Evolutionary conservation across 2,888 invertebrate species (phyloP).

Genomic region (Oxystoma pomonae): DNA sequence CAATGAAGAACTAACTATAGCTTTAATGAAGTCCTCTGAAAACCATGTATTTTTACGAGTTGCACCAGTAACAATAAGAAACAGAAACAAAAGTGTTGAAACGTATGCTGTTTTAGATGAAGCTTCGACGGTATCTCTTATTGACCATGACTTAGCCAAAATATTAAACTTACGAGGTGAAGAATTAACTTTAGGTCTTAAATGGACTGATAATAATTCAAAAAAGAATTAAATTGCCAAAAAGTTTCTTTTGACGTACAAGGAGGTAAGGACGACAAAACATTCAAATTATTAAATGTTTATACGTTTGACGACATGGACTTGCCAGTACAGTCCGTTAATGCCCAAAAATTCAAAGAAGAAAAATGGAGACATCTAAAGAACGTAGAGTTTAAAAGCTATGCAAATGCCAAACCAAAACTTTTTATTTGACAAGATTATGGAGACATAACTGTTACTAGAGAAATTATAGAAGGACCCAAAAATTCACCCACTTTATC

Average conservation of each 20-base stretch:
- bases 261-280: background rate
- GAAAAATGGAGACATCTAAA: background rate
- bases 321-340: background rate
- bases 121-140: slow-evolving; percentile 1
- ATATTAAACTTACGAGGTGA: background rate
- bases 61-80: background rate
- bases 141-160: background rate
- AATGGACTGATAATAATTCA: background rate
- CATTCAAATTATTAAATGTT: no score
- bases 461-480: background rate
- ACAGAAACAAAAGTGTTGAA: no score
- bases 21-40: background rate
- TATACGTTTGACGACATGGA: background rate
- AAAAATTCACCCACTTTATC: background rate
- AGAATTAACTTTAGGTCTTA: background rate
- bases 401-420: background rate
- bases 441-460: background rate
- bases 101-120: slow-evolving; percentile 1
- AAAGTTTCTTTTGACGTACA: background rate
- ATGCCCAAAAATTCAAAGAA: background rate
- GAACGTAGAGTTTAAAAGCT: background rate
- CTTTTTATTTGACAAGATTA: background rate
- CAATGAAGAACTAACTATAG: background rate
- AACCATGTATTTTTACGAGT: background rate
- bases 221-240: background rate